Evolutionary conservation across 2,888 invertebrate species (phyloP), one percentile per base, ranked within the genome.

Genomic region (Rosalia funebris): DNA sequence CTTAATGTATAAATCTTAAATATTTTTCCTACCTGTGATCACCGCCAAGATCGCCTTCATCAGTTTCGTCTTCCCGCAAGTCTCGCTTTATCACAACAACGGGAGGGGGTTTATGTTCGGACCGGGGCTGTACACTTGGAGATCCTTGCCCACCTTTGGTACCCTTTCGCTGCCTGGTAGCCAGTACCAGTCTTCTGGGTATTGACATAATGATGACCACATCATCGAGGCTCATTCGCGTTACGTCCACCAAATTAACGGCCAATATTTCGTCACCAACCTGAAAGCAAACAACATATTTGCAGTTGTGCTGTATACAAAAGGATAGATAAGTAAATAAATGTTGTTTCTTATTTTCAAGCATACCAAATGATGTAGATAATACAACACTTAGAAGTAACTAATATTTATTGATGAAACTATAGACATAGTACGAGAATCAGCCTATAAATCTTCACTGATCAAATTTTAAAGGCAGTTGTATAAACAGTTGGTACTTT

Each of bases 181-280:
- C 96, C 66, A 99, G 87, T 67, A 98, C 91, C 77, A 99, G 86
- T 72, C 98, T 88, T 77, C 97, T 88, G 3, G 99, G 98, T 84
- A 99, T 99, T 77, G 97, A 97, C 96, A 99, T 98, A 76, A 98
- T 95, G 77, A 98, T 96, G 71, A 99, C 99, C 66, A 99, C 99
- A 82, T 99, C 99, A 82, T 99, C 98, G 75, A 99, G 85, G 70
- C 96, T 95, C 97, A 98, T 98, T 76, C 93, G 90, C 67, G 96
- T 92, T 71, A 99, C 98, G 81, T 98, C 97, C 70, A 99, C 98
- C 77, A 97, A 86, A 83, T 99, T 99, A 59, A 99, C 98, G 32
- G 97, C 96, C 73, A 99, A 84, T 78, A 99, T 98, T 85, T 99
- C 98, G 83, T 99, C 98, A 42, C 98, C 98, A 48, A 98, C 97